Base-by-base conservation (phyloP, 2,113 vertebrate genomes). In the Cyanoramphus novaezelandiae region DNA sequence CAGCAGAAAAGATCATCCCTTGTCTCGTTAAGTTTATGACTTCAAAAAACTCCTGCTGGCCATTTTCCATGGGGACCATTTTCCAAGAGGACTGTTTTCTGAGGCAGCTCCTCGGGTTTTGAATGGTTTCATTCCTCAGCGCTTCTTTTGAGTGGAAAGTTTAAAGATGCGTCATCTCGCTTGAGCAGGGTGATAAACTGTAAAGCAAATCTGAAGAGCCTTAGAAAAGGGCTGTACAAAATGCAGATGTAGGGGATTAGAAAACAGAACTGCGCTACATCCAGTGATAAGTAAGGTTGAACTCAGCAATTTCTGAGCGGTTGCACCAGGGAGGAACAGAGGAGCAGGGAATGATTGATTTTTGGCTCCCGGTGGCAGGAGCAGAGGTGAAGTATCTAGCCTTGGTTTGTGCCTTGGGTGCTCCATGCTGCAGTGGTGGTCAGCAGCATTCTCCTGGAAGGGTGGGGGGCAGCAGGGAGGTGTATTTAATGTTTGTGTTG, bases 221-320 rank as follows among this genome's bases (percentile, higher is more conserved):
- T 95, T 74, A 84, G 91, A 93, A 95, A 95, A 93, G 52, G 60
- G 50, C 77, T 92, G 91, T 89, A 65, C 70, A 28, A 94, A 95
- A 97, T 95, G 94, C 96, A 96, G 95, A 97, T 97, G 96, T 20
- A 89, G 86, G 67, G 94, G 94, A 96, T 97, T 97, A 94, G 84
- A 47, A 91, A 84, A 67, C 91, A 92, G 92, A 92, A 47, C 89
- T 92, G 90, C 41, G 8, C 82, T 87, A 79, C 63, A 91, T 95
- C 94, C 87, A 95, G 90, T 6, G 89, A 97, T 94, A 95, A 95
- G 81, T 88, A 87, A 95, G 90, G 82, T 88, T 1, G 1, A 52
- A 94, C 93, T 96, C 96, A 93, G 96, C 94, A 90, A 17, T 95
- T 96, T 93, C 87, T 93, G 95, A 95, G 91, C 81, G 47, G 23